Evolutionary conservation across 2,888 invertebrate genomes (phyloP).

Genomic region (Lasioglossum vierecki): DNA sequence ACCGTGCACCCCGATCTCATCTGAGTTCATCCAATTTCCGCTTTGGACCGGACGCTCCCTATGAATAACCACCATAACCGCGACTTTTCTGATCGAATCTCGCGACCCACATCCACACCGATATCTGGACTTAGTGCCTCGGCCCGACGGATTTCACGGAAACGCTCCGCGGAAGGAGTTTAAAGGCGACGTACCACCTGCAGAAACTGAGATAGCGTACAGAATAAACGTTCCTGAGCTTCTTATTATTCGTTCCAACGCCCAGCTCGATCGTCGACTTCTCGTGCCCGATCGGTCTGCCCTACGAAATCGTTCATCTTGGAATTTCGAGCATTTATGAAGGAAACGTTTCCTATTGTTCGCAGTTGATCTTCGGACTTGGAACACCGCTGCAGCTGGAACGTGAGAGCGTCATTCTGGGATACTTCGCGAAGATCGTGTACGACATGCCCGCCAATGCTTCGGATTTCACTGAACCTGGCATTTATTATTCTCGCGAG

Average conservation of each 20-base stretch:
- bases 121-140: background rate
- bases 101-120: conserved; percentile 30
- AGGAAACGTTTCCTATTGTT: background rate
- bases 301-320: background rate
- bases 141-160: conserved; percentile 25
- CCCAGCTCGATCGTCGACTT: no score
- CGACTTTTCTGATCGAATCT: conserved; percentile 68
- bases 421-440: conserved; percentile 82
- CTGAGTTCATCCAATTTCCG: conserved; percentile 68
- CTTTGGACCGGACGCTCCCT: conserved; percentile 23
- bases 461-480: conserved; percentile 80
- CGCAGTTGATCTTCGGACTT: conserved; percentile 83
- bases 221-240: conserved; percentile 8
- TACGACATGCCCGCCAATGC: conserved; percentile 82
- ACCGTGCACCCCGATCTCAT: conserved; percentile 40
- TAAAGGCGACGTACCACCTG: background rate
- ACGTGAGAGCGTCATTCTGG: conserved; percentile 82
- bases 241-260: conserved; percentile 16
- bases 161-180: background rate
- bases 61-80: conserved; percentile 68
- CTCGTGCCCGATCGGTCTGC: background rate
- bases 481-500: conserved; percentile 72
- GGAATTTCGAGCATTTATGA: background rate
- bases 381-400: conserved; percentile 83
- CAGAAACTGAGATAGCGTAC: conserved; percentile 2